Conservation (phyloP, 2,888 invertebrate species). For the Cyrtodaria siliqua region DNA sequence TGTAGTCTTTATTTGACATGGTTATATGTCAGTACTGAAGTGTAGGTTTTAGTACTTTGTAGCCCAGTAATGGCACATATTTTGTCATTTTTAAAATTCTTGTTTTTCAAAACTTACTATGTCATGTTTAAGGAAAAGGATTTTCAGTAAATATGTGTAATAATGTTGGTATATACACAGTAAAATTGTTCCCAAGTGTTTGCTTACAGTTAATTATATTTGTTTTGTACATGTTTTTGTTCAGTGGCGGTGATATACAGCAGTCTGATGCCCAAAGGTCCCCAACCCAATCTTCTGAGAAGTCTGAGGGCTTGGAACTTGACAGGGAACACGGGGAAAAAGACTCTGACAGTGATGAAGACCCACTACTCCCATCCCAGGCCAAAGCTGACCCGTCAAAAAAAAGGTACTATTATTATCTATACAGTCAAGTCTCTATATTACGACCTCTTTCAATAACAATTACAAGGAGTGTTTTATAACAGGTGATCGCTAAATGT, state of each 20-base stretch:
- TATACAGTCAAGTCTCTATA: no score
- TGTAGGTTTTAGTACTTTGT: conserved; percentile 32
- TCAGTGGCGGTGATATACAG: conserved; percentile 21
- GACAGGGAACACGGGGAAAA: conserved; percentile 18
- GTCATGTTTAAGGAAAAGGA: conserved; percentile 9
- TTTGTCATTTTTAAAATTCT: no score
- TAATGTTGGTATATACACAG: conserved; percentile 7
- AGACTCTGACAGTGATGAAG: conserved; percentile 23
- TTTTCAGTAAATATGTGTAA: conserved; percentile 1
- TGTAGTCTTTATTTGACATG: conserved; percentile 24
- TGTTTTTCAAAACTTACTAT: conserved; percentile 9
- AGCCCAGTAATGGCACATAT: conserved; percentile 21
- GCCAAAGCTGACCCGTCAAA: conserved; percentile 22
- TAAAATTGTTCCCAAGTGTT: conserved; percentile 11
- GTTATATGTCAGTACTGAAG: conserved; percentile 26
- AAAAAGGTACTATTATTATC: no score
- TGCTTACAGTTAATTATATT: conserved; percentile 10
- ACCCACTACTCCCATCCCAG: conserved; percentile 6
- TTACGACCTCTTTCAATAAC: no score
- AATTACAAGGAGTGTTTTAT: no score
- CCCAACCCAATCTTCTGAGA: conserved; percentile 18
- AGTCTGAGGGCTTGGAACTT: conserved; percentile 13
- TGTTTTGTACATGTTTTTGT: conserved; percentile 26
- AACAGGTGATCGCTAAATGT: no score
- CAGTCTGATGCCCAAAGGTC: conserved; percentile 4